phyloP scores from a whole-genome alignment of 2,797 vertebrate species.

The Hafferia zeledoni region DNA sequence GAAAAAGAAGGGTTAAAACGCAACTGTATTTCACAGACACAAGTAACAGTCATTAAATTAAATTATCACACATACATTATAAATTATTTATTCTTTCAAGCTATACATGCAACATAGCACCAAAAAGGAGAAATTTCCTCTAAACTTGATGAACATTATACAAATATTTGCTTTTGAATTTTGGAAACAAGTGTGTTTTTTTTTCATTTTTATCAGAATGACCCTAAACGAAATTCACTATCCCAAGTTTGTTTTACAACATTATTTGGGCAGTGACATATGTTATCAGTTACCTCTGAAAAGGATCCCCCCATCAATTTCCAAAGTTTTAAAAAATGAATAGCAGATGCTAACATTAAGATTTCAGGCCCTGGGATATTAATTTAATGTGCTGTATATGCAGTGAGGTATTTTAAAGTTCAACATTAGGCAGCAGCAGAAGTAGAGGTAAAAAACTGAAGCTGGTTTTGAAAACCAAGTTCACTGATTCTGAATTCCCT shows the following conservation, averaged over 20 bases:
- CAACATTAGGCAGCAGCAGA: slow-evolving; percentile 55
- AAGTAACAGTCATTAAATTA: slow-evolving; percentile 66
- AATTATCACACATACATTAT: slow-evolving; percentile 71
- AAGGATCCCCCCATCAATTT: background rate
- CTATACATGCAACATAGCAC: slow-evolving; percentile 63
- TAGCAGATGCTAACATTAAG: slow-evolving; percentile 24
- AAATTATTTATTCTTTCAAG: slow-evolving; percentile 73
- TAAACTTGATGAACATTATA: slow-evolving; percentile 3
- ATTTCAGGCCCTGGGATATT: slow-evolving; percentile 31
- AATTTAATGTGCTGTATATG: slow-evolving; percentile 44
- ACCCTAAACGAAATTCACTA: slow-evolving; percentile 2
- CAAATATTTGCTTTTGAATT: background rate
- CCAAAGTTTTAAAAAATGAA: slow-evolving; percentile 8
- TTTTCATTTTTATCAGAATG: background rate
- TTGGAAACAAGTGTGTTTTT: background rate
- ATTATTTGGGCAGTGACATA: slow-evolving; percentile 11
- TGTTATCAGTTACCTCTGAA: background rate
- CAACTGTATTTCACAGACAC: slow-evolving; percentile 64
- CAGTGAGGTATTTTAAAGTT: slow-evolving; percentile 68
- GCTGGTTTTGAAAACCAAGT: slow-evolving; percentile 74
- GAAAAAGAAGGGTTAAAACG: slow-evolving; percentile 64
- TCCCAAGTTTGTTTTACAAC: background rate
- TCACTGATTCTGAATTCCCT: slow-evolving; percentile 67
- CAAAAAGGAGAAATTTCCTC: slow-evolving; percentile 21
- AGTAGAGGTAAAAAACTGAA: slow-evolving; percentile 62